phyloP scores from a whole-genome alignment of 2,888 invertebrate genomes.

The Lepeophtheirus nordmannii region DNA sequence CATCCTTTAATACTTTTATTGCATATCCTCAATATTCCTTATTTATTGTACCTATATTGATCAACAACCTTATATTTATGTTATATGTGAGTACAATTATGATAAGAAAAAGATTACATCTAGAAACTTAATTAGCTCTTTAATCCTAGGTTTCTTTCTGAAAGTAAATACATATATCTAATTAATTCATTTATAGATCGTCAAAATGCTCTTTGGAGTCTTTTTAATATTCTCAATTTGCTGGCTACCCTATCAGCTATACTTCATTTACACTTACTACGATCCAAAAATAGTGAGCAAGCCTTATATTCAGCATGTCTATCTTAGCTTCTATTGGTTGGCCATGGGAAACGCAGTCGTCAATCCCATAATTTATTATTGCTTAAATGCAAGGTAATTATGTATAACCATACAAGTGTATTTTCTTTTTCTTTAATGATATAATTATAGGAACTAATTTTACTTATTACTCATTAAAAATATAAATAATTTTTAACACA shows the following conservation, averaged over 20 bases:
- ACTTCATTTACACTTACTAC: slow-evolving; percentile 25
- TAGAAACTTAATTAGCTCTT: too few relatives aligned
- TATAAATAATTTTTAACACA: too few relatives aligned
- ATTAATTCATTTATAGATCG: slow-evolving; percentile 22
- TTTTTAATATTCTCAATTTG: slow-evolving; percentile 26
- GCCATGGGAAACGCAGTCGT: slow-evolving; percentile 97
- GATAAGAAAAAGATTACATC: too few relatives aligned
- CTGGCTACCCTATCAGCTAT: slow-evolving; percentile 25
- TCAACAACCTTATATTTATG: too few relatives aligned
- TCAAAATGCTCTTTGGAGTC: slow-evolving; percentile 26
- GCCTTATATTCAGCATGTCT: slow-evolving; percentile 56
- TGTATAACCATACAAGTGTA: too few relatives aligned
- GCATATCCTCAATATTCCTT: too few relatives aligned
- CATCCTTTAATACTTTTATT: too few relatives aligned
- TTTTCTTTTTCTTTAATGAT: too few relatives aligned
- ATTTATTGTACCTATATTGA: too few relatives aligned
- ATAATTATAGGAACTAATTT: too few relatives aligned
- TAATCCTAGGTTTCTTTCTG: neutral
- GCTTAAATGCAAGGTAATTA: slow-evolving; percentile 84
- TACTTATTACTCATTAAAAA: too few relatives aligned
- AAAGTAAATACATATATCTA: neutral
- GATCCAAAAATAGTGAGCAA: slow-evolving; percentile 23
- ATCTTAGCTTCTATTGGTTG: slow-evolving; percentile 77
- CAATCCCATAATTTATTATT: slow-evolving; percentile 90
- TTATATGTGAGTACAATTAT: too few relatives aligned